Conservation (phyloP, 1,140 invertebrate species). For the Trichomalopsis sarcophagae region DNA sequence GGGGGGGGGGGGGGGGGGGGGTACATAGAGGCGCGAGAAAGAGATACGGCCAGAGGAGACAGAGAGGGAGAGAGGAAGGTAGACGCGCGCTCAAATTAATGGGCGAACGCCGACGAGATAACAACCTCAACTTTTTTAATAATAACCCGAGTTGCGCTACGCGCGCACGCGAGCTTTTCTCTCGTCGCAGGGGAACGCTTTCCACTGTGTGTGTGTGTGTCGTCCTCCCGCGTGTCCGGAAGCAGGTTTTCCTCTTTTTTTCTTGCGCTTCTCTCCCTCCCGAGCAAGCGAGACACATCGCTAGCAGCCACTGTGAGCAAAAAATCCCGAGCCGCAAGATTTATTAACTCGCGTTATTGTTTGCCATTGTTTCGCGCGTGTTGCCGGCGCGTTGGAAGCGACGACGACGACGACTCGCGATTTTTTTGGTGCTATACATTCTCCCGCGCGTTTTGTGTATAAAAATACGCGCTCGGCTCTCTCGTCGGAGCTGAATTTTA, state of each 20-base stretch:
- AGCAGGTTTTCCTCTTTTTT: background rate
- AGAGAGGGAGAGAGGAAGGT: conserved; percentile 43
- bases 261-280: background rate
- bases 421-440: background rate
- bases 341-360: conserved; percentile 47
- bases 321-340: conserved; percentile 40
- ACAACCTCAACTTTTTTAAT: conserved; percentile 66
- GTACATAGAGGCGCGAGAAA: background rate
- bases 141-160: conserved; percentile 55
- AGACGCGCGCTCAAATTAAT: conserved; percentile 58
- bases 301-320: background rate
- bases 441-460: background rate
- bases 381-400: background rate
- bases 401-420: background rate
- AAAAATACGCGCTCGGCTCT: too few species aligned
- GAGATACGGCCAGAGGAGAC: background rate
- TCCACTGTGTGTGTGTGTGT: background rate
- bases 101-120: conserved; percentile 59
- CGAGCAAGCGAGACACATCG: background rate
- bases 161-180: conserved; percentile 43
- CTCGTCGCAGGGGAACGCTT: conserved; percentile 9
- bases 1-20: background rate
- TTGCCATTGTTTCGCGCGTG: conserved; percentile 36
- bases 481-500: too few species aligned
- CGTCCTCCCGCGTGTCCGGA: background rate